These are phyloP conservation scores for Nomada goodeniana DNA, from an alignment of 2,888 invertebrate genomes.

Conservation along the genomic window DNA sequence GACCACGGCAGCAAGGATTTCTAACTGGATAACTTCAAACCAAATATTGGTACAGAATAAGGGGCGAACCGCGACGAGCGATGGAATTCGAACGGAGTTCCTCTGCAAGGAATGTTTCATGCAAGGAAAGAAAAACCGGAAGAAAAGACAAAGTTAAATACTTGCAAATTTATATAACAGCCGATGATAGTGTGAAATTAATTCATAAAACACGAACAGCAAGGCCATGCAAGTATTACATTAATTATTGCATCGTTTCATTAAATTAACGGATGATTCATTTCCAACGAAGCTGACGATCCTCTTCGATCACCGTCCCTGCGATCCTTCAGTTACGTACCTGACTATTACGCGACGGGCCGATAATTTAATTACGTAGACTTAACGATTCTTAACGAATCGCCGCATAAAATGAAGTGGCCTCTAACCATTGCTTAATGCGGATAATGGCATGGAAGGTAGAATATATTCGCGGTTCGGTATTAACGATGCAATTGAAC, in stretches of 20 bases:
- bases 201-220: not conserved
- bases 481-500: constrained; percentile 1
- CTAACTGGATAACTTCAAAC: not conserved
- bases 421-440: constrained; percentile 19
- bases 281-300: not conserved
- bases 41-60: constrained; percentile 30
- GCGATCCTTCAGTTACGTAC: not conserved
- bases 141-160: not conserved
- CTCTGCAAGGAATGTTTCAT: not conserved
- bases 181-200: not conserved
- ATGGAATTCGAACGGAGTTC: not conserved
- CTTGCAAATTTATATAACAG: not conserved
- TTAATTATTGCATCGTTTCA: constrained; percentile 17
- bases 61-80: not conserved
- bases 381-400: constrained; percentile 18
- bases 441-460: constrained; percentile 27
- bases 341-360: not conserved
- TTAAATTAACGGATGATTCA: constrained; percentile 16
- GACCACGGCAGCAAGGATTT: not conserved
- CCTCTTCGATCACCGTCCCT: not conserved
- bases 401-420: constrained; percentile 1
- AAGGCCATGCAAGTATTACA: too few relatives aligned
- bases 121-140: not conserved
- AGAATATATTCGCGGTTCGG: constrained; percentile 7
- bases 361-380: constrained; percentile 30